These are phyloP conservation scores for Aurelia aurita DNA, from an alignment of 30 jellyfish, hydroid and myxozoan genomes.

Conservation along the genomic window DNA sequence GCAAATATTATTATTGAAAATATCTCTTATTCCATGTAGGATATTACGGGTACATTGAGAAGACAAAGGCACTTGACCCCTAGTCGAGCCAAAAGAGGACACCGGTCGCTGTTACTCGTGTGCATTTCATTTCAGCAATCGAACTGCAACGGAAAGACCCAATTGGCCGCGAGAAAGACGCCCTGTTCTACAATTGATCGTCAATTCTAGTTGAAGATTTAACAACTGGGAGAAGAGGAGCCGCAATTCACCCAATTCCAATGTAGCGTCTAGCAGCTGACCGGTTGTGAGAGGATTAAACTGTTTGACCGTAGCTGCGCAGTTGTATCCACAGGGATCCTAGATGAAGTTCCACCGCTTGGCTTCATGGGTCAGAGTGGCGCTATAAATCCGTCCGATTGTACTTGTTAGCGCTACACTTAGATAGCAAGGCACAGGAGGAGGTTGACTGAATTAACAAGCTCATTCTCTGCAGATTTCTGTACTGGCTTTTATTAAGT, in stretches of 20 bases:
- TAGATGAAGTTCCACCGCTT: slow-evolving; percentile 30
- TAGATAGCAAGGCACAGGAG: not conserved
- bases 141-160: slow-evolving; percentile 19
- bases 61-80: slow-evolving; percentile 60
- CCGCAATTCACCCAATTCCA: slow-evolving; percentile 35
- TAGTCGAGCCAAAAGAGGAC: slow-evolving; percentile 32
- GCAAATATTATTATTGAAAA: slow-evolving; percentile 54
- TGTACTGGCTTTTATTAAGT: too few relatives aligned
- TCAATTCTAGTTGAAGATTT: slow-evolving; percentile 5
- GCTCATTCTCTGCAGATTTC: too few relatives aligned
- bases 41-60: slow-evolving; percentile 54
- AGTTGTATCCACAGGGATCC: slow-evolving; percentile 66
- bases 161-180: slow-evolving; percentile 40
- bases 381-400: slow-evolving; percentile 20
- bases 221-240: slow-evolving; percentile 46
- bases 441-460: too few relatives aligned
- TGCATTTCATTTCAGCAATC: slow-evolving; percentile 1
- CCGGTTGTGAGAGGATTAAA: slow-evolving; percentile 68
- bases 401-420: not conserved
- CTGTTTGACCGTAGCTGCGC: slow-evolving; percentile 58
- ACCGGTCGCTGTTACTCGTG: slow-evolving; percentile 49
- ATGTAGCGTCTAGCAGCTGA: slow-evolving; percentile 61
- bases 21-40: slow-evolving; percentile 68
- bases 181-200: slow-evolving; percentile 4
- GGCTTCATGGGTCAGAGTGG: slow-evolving; percentile 50